Conservation (phyloP, 2,797 vertebrate genomes). For the Triplophysa yarkandensis region DNA sequence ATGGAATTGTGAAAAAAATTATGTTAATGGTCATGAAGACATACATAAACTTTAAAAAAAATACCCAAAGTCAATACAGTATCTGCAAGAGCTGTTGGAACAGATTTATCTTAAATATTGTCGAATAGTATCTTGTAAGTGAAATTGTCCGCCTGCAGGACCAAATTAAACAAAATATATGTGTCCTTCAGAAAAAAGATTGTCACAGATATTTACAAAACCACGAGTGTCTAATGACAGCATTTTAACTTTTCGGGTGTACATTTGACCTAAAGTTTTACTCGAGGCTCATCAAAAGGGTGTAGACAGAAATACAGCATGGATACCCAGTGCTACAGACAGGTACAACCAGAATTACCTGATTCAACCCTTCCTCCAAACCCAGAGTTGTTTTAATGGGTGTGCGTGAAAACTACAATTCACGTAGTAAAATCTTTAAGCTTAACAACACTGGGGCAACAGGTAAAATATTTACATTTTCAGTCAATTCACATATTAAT, state of each 20-base stretch:
- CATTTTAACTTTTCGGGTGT: too few species aligned
- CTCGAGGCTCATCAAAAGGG: too few species aligned
- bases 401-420: conserved; percentile 30
- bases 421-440: background rate
- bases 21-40: too few species aligned
- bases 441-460: background rate
- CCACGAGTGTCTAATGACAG: background rate
- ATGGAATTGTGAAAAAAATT: background rate
- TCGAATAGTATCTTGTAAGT: too few species aligned
- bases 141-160: too few species aligned
- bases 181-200: background rate
- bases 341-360: conserved; percentile 49
- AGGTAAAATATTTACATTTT: conserved; percentile 36
- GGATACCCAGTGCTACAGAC: conserved; percentile 8
- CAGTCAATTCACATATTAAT: too few species aligned
- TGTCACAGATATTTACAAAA: background rate
- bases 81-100: background rate
- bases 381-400: background rate
- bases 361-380: conserved; percentile 29
- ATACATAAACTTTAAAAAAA: too few species aligned
- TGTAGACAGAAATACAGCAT: background rate
- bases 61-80: background rate
- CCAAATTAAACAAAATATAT: too few species aligned
- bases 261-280: too few species aligned
- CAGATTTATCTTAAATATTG: too few species aligned